Conservation (phyloP, 2,888 invertebrate species). For the Leucania comma region DNA sequence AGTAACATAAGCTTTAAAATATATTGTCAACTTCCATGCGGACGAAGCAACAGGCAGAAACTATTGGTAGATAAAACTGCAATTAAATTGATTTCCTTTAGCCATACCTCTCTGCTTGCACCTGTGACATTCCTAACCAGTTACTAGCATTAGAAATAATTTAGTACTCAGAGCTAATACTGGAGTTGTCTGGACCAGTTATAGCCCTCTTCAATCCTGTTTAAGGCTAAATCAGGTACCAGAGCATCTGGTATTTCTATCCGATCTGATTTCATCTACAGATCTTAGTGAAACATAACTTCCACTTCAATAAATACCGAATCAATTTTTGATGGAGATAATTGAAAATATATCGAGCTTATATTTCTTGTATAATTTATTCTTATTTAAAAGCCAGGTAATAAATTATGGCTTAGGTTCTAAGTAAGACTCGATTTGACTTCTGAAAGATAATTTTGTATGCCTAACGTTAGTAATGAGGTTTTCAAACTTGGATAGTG, state of each 20-base stretch:
- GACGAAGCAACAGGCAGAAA: too few relatives aligned
- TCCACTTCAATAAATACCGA: constrained; percentile 12
- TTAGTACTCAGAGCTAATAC: constrained; percentile 43
- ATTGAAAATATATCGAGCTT: constrained; percentile 18
- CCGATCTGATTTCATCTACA: constrained; percentile 32
- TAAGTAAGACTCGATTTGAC: too few relatives aligned
- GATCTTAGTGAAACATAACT: not conserved
- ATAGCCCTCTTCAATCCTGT: constrained; percentile 54
- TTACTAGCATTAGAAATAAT: constrained; percentile 52
- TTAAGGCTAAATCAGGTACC: constrained; percentile 38
- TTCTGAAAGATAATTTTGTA: too few relatives aligned
- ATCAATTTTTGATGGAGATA: not conserved
- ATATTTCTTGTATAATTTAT: not conserved
- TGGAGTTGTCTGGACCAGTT: constrained; percentile 52
- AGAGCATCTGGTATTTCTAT: constrained; percentile 31
- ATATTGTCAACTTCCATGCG: too few relatives aligned
- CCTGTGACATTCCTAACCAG: constrained; percentile 38
- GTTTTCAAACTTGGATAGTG: constrained; percentile 28
- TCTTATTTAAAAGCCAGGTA: not conserved
- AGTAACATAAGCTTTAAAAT: too few relatives aligned
- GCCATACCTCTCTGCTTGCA: constrained; percentile 38
- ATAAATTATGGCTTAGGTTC: not conserved
- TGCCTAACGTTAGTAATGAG: too few relatives aligned
- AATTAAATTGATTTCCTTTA: constrained; percentile 54
- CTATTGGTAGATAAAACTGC: constrained; percentile 1